Conservation (phyloP, 2,113 vertebrate genomes). For the Ammodytes dubius region DNA sequence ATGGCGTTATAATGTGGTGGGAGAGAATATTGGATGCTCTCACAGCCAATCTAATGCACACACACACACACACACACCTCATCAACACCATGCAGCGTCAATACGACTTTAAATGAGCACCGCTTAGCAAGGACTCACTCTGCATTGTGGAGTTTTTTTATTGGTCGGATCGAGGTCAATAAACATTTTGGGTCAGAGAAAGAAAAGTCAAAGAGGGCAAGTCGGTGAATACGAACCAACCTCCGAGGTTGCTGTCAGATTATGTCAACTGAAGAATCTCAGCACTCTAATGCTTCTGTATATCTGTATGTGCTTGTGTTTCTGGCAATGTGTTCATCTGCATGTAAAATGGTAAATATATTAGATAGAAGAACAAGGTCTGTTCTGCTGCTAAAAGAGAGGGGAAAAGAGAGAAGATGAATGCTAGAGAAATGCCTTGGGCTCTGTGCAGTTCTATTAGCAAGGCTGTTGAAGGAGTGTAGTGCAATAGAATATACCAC, state of each 20-base stretch:
- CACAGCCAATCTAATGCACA: neutral
- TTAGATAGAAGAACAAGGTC: slow-evolving; percentile 51
- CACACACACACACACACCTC: neutral
- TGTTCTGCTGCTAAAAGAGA: slow-evolving; percentile 24
- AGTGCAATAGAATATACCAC: slow-evolving; percentile 25
- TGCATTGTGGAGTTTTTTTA: slow-evolving; percentile 35
- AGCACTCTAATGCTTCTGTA: neutral
- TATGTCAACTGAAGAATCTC: slow-evolving; percentile 4
- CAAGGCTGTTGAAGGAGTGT: slow-evolving; percentile 41
- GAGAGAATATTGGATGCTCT: slow-evolving; percentile 22
- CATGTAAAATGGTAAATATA: slow-evolving; percentile 59
- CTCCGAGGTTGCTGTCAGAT: slow-evolving; percentile 18
- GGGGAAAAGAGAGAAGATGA: slow-evolving; percentile 4
- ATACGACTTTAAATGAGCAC: neutral
- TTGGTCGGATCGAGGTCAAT: slow-evolving; percentile 1
- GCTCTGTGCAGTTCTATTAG: slow-evolving; percentile 57
- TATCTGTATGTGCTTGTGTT: neutral
- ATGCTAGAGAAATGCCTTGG: slow-evolving; percentile 38
- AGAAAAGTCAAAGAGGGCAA: neutral
- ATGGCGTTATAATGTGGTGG: slow-evolving; percentile 23
- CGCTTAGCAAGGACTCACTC: slow-evolving; percentile 13
- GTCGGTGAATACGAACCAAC: slow-evolving; percentile 25
- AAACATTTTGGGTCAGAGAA: slow-evolving; percentile 18
- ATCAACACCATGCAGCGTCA: slow-evolving; percentile 2
- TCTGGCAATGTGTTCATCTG: slow-evolving; percentile 43